These are phyloP conservation scores for Limnodromus scolopaceus DNA, from an alignment of 2,797 vertebrate species.

Conservation along the genomic window DNA sequence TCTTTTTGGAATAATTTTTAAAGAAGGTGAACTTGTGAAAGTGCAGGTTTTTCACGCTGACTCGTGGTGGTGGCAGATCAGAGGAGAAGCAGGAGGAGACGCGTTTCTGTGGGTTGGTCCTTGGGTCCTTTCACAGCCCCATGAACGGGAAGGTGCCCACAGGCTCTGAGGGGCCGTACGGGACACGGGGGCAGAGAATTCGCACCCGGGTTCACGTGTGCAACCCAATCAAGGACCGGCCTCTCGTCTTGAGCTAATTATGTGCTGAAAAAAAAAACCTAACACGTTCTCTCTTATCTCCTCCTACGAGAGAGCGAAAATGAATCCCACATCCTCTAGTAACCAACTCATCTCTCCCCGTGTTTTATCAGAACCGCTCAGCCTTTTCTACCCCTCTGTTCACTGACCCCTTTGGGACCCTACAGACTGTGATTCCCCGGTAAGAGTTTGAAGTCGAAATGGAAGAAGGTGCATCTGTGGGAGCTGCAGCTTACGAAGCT, in stretches of 20 bases:
- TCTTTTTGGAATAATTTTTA: background rate
- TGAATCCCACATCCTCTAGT: background rate
- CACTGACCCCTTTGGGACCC: background rate
- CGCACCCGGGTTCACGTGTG: no score
- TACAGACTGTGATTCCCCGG: background rate
- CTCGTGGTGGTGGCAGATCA: background rate
- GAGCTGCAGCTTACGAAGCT: background rate
- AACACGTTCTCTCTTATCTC: background rate
- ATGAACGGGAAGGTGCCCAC: background rate
- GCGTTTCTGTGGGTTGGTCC: background rate
- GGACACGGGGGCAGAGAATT: background rate
- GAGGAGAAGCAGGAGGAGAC: background rate
- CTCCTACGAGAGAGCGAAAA: background rate
- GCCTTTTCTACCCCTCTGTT: background rate
- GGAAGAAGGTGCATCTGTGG: background rate
- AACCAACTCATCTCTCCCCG: background rate
- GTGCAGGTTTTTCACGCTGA: background rate
- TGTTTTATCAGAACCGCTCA: conserved; percentile 24
- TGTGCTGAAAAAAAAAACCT: background rate
- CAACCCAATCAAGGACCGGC: background rate
- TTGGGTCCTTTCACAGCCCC: background rate
- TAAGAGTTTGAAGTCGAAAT: conserved; percentile 1
- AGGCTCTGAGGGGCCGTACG: background rate
- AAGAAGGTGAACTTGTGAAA: background rate
- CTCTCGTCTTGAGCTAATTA: background rate